phyloP scores from a whole-genome alignment of 1,140 invertebrate genomes.

The Triops cancriformis region DNA sequence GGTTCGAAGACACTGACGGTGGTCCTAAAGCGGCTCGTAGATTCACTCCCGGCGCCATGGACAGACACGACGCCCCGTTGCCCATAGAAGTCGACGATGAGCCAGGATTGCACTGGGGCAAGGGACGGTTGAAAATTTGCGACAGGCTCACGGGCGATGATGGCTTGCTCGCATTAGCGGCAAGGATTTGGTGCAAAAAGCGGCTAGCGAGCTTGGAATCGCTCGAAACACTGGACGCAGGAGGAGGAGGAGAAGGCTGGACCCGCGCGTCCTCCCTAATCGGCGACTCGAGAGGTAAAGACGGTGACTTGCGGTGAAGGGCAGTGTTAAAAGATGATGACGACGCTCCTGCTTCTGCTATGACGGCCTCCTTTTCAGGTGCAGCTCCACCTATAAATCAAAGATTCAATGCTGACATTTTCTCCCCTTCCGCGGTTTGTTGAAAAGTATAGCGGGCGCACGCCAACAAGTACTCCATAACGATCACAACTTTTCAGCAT shows the following conservation, averaged over 20 bases:
- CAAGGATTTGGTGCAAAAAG: background rate
- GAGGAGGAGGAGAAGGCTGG: background rate
- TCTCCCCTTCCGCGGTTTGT: background rate
- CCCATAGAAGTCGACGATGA: constrained; percentile 32
- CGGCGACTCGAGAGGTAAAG: constrained; percentile 15
- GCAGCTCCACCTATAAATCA: constrained; percentile 10
- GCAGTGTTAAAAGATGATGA: background rate
- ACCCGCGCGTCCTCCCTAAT: background rate
- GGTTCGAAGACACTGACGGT: constrained; percentile 20
- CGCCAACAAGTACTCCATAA: background rate
- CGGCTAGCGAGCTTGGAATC: constrained; percentile 19
- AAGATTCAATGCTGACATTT: background rate
- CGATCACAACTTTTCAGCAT: background rate
- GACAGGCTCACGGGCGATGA: constrained; percentile 34
- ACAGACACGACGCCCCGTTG: constrained; percentile 32
- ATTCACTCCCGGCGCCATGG: constrained; percentile 24
- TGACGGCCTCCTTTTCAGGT: background rate
- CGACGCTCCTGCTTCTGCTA: background rate
- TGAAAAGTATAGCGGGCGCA: background rate
- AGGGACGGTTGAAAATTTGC: constrained; percentile 34
- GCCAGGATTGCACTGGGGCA: constrained; percentile 26
- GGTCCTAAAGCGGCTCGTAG: constrained; percentile 24
- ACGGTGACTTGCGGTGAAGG: background rate
- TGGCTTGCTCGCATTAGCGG: constrained; percentile 24
- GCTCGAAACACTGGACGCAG: background rate